Conservation (phyloP, 2,797 vertebrate species). For the Poeciliopsis turneri region DNA sequence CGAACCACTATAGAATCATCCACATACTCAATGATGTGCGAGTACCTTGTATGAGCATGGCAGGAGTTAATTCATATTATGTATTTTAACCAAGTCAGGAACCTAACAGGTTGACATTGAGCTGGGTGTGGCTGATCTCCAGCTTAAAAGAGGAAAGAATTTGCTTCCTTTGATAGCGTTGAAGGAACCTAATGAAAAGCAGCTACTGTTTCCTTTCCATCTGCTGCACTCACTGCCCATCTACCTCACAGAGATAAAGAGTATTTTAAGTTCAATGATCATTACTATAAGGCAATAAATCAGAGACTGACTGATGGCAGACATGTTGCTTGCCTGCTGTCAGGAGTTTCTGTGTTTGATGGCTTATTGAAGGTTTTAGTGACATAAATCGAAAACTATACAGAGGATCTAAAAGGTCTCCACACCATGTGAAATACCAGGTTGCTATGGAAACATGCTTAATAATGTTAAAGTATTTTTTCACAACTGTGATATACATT, state of each 20-base stretch:
- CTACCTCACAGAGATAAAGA: not conserved
- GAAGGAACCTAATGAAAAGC: not conserved
- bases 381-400: not conserved
- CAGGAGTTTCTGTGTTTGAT: not conserved
- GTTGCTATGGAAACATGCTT: not conserved
- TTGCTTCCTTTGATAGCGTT: not conserved
- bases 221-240: not conserved
- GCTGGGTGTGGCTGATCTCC: not conserved
- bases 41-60: too few species aligned
- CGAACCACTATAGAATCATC: too few species aligned
- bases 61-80: constrained; percentile 65
- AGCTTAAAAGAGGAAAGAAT: not conserved
- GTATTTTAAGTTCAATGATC: not conserved
- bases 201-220: not conserved
- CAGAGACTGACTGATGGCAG: not conserved
- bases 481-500: not conserved
- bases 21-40: not conserved
- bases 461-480: not conserved
- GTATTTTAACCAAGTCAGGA: constrained; percentile 34
- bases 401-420: not conserved
- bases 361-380: not conserved
- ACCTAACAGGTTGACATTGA: not conserved
- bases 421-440: not conserved
- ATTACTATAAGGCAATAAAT: not conserved
- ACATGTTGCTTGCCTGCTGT: not conserved